Evolutionary conservation across 2,113 vertebrate species (phyloP).

Genomic region (Butorides virescens): DNA sequence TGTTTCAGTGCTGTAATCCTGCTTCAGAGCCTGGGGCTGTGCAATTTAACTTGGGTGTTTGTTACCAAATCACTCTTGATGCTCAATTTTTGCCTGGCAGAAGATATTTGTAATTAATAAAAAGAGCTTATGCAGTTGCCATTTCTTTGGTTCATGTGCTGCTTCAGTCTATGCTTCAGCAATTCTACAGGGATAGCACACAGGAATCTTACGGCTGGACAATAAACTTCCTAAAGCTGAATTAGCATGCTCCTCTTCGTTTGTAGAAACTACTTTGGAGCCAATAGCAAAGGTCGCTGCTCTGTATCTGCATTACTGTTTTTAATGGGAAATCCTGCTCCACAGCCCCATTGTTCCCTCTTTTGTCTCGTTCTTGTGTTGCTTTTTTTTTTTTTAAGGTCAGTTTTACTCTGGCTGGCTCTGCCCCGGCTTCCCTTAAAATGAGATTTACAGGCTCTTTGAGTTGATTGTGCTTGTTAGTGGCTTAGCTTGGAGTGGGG

Average conservation of each 20-base stretch:
- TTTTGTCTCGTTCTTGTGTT: not conserved
- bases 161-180: not conserved
- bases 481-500: not conserved
- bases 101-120: not conserved
- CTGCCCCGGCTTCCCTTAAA: not conserved
- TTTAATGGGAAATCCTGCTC: constrained; percentile 9
- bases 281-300: not conserved
- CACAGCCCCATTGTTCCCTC: not conserved
- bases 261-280: not conserved
- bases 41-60: not conserved
- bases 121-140: not conserved
- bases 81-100: not conserved
- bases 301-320: not conserved
- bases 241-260: not conserved
- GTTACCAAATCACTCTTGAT: not conserved
- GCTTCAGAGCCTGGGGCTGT: not conserved
- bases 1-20: not conserved
- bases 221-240: not conserved
- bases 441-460: not conserved
- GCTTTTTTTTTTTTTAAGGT: not conserved
- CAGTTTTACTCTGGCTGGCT: not conserved
- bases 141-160: not conserved
- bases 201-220: not conserved
- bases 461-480: not conserved
- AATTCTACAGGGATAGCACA: too few relatives aligned